A percentile compares a stretch with the other conserved stretches of the same genome.
These are phyloP conservation scores for Taphrorychus bicolor DNA, from an alignment of 2,888 invertebrate genomes.

Conservation along the genomic window DNA sequence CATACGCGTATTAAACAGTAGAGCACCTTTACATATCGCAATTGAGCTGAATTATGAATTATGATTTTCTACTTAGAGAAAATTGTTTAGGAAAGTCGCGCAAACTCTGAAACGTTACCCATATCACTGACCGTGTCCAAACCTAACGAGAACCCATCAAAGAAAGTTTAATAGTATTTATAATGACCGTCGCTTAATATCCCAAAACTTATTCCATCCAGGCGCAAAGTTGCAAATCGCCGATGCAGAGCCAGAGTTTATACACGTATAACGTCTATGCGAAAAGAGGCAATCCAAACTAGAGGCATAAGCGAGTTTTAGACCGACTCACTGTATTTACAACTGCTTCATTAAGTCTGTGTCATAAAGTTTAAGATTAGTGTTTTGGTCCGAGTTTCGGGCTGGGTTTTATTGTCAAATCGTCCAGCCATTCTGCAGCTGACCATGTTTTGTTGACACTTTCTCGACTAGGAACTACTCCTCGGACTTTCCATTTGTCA, in stretches of 20 bases:
- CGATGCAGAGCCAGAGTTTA: conserved; percentile 35
- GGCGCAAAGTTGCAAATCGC: conserved; percentile 33
- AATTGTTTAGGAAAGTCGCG: no score
- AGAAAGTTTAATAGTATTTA: conserved; percentile 8
- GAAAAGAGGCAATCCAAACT: conserved; percentile 38
- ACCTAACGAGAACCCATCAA: not conserved
- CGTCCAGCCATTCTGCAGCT: conserved; percentile 22
- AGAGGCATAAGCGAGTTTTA: conserved; percentile 36
- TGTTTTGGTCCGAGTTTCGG: conserved; percentile 35
- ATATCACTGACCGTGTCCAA: no score
- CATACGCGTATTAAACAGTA: no score
- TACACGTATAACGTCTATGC: conserved; percentile 36
- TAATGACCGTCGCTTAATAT: conserved; percentile 19
- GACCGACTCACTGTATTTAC: conserved; percentile 32
- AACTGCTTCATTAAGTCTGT: conserved; percentile 40
- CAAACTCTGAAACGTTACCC: no score
- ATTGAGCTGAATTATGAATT: no score
- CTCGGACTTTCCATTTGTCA: not conserved
- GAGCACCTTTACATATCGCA: no score
- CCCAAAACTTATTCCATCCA: conserved; percentile 27
- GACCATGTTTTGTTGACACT: conserved; percentile 25
- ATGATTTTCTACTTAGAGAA: no score
- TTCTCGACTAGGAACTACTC: not conserved
- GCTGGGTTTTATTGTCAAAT: conserved; percentile 34
- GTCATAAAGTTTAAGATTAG: conserved; percentile 41